Percentiles rank a stretch among this genome's conserved stretches.
Conservation (phyloP, 2,113 vertebrate genomes). For the Misgurnus mizolepis region DNA sequence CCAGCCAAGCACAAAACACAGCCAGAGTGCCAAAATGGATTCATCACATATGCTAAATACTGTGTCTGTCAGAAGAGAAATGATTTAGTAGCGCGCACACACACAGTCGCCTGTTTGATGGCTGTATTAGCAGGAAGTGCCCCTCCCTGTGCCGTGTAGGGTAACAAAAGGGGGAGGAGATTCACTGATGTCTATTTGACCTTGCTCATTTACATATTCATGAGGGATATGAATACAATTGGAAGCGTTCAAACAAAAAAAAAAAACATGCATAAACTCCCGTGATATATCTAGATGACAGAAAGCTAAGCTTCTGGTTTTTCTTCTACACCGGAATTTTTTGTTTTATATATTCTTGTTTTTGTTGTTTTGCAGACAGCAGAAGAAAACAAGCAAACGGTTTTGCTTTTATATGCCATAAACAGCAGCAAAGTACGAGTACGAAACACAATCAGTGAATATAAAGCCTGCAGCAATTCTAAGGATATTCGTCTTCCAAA, state of each 20-base stretch:
- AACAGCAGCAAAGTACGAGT: slow-evolving; percentile 33
- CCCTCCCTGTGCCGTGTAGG: slow-evolving; percentile 11
- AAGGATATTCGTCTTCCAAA: background rate
- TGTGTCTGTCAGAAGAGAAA: slow-evolving; percentile 2
- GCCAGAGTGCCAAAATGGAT: slow-evolving; percentile 33
- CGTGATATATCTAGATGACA: slow-evolving; percentile 30
- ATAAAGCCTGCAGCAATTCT: slow-evolving; percentile 12
- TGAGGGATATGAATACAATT: slow-evolving; percentile 39
- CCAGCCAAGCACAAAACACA: slow-evolving; percentile 13
- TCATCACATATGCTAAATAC: slow-evolving; percentile 38
- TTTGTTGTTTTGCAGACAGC: slow-evolving; percentile 12
- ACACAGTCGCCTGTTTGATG: slow-evolving; percentile 10
- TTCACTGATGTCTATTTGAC: slow-evolving; percentile 64
- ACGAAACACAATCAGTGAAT: slow-evolving; percentile 16
- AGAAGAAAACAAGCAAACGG: slow-evolving; percentile 20
- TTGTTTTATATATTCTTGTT: slow-evolving; percentile 24
- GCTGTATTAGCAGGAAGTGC: background rate
- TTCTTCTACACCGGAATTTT: slow-evolving; percentile 14
- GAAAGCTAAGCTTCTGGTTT: slow-evolving; percentile 27
- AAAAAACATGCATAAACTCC: slow-evolving; percentile 29
- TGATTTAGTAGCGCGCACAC: slow-evolving; percentile 15
- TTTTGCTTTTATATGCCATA: slow-evolving; percentile 24
- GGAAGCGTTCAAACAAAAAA: slow-evolving; percentile 26
- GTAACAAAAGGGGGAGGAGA: slow-evolving; percentile 54
- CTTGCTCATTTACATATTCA: slow-evolving; percentile 63